Percentiles rank a stretch among this genome's conserved stretches.
phyloP scores from a whole-genome alignment of 2,113 vertebrate genomes.

The Nothoprocta perdicaria region DNA sequence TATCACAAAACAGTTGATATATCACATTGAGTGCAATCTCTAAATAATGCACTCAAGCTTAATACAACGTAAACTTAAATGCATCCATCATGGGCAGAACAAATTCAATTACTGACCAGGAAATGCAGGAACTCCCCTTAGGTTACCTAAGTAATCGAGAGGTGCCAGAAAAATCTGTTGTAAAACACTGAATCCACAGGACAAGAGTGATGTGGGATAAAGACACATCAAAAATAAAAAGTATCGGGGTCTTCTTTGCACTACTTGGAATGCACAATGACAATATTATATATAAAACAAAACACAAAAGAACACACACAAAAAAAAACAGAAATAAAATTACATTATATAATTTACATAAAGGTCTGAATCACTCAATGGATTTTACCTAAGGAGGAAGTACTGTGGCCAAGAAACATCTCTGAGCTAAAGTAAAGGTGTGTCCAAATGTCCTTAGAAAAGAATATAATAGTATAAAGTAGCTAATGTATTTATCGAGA shows the following conservation, averaged over 20 bases:
- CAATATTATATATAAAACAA: not conserved
- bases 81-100: not conserved
- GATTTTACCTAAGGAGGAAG: not conserved
- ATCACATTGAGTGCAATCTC: not conserved
- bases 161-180: not conserved
- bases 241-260: not conserved
- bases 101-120: not conserved
- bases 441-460: not conserved
- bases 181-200: not conserved
- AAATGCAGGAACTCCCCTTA: not conserved
- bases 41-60: not conserved
- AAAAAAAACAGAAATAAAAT: not conserved
- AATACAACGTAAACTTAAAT: not conserved
- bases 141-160: not conserved
- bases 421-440: not conserved
- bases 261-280: not conserved
- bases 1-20: not conserved
- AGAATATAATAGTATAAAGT: not conserved
- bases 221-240: not conserved
- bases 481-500: not conserved
- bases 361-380: not conserved
- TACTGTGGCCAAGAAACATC: not conserved
- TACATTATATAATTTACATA: not conserved
- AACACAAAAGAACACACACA: not conserved
- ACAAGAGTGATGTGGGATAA: not conserved